Base-by-base conservation (phyloP, 1,140 invertebrate genomes). In the Paralvinella palmiformis region DNA sequence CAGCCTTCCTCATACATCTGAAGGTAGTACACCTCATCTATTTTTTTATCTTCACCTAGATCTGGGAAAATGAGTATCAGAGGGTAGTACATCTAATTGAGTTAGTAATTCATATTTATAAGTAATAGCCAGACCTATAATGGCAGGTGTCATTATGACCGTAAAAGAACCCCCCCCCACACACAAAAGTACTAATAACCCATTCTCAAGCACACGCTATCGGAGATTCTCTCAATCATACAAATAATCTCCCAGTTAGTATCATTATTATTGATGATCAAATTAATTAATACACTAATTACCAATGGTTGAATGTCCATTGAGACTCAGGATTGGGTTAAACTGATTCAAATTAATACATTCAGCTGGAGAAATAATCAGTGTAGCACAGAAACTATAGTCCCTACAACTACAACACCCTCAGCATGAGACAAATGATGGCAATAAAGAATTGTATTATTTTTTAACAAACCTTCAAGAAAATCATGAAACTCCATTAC, bases 401-500 rank as follows among this genome's bases (percentile, higher is more conserved):
- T n/a, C n/a, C n/a, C n/a, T n/a, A n/a, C n/a, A n/a, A n/a, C n/a
- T n/a, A n/a, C n/a, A n/a, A n/a, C n/a, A n/a, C n/a, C n/a, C n/a
- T n/a, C n/a, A n/a, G n/a, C n/a, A n/a, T n/a, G n/a, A n/a, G n/a
- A n/a, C n/a, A n/a, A n/a, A n/a, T n/a, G n/a, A n/a, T n/a, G n/a
- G n/a, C n/a, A n/a, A 31, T 57, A 32, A 3, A 57, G 1, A 7
- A 32, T 15, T 32, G 20, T 32, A 33, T 6, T 1, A 27, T 24
- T 17, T 53, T n/a, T 13, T 17, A 15, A 31, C 27, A 31, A 32
- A 78, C 75, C 70, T 71, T 76, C 77, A 56, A 96, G 77, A 79
- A 91, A 90, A 72, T 96, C 88, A 64, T 88, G 75, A 78, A 95
- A 86, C 83, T 99, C 95, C 15, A 95, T 84, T 0, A 96, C 90